phyloP scores from a whole-genome alignment of 2,113 vertebrate species.

The Mesitornis unicolor region DNA sequence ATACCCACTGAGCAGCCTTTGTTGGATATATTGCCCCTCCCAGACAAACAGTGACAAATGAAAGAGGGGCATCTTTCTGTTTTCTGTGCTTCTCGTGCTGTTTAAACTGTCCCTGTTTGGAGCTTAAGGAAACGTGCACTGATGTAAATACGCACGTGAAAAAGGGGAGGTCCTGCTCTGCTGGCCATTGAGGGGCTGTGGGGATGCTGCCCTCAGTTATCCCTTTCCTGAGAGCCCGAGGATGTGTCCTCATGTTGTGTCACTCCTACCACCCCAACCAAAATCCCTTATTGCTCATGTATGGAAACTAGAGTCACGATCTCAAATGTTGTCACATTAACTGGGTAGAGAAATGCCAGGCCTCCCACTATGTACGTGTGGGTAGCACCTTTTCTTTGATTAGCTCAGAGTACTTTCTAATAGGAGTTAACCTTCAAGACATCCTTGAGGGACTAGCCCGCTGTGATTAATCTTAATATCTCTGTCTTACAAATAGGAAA shows the following conservation, averaged over 20 bases:
- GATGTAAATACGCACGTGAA: neutral
- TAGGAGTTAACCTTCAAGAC: slow-evolving; percentile 10
- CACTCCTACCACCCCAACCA: neutral
- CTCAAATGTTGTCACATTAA: neutral
- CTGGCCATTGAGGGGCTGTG: neutral
- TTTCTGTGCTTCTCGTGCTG: neutral
- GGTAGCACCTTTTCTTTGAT: slow-evolving; percentile 41
- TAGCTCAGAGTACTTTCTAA: slow-evolving; percentile 42
- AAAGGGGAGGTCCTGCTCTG: rapidly evolving
- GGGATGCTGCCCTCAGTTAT: neutral
- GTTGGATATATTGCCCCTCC: neutral
- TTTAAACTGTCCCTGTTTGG: neutral
- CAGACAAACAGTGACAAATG: neutral
- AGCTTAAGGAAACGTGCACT: neutral
- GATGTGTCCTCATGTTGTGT: neutral
- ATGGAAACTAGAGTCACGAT: slow-evolving; percentile 38
- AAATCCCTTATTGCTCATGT: slow-evolving; percentile 32
- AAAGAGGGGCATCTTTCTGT: neutral
- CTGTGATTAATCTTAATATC: neutral
- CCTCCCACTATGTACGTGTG: slow-evolving; percentile 37
- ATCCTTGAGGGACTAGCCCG: neutral
- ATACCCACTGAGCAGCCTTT: neutral
- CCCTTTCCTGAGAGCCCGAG: neutral
- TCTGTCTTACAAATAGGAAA: slow-evolving; percentile 15
- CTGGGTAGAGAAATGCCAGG: slow-evolving; percentile 31